Conservation (phyloP, 2,113 vertebrate genomes). For the Labeo catla region DNA sequence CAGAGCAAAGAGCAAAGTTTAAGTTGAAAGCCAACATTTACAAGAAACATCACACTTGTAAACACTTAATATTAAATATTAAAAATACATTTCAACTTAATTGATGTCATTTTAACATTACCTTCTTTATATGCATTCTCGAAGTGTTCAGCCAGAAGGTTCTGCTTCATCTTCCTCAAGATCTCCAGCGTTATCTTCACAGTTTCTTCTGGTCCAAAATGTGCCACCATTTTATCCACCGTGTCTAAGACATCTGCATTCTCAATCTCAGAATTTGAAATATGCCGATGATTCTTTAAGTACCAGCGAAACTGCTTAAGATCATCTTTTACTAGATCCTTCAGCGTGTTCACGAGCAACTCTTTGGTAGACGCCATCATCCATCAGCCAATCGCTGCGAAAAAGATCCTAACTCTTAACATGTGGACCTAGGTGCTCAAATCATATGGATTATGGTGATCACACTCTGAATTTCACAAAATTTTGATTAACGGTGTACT, state of each 20-base stretch:
- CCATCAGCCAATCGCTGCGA: too few relatives aligned
- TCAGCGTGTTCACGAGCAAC: background rate
- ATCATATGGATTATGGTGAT: too few relatives aligned
- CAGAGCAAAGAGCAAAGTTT: too few relatives aligned
- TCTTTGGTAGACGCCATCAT: background rate
- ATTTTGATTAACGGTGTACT: too few relatives aligned
- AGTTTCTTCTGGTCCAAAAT: background rate
- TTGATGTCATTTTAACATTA: background rate
- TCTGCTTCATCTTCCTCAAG: background rate
- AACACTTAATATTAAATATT: too few relatives aligned
- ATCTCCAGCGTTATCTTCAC: background rate
- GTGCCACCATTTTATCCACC: background rate
- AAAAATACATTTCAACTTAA: background rate
- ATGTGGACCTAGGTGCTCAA: too few relatives aligned
- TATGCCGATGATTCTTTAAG: background rate
- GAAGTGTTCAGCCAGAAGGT: background rate
- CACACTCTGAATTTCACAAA: too few relatives aligned
- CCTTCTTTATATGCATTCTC: background rate
- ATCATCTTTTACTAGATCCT: background rate
- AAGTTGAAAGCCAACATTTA: too few relatives aligned
- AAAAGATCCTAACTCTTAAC: too few relatives aligned
- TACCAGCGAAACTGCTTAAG: background rate
- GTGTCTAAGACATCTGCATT: background rate
- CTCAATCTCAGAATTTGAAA: background rate
- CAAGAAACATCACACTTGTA: too few relatives aligned